Conservation (phyloP, 92 coral and sea anemone genomes). For the Parazoanthus darwini region DNA sequence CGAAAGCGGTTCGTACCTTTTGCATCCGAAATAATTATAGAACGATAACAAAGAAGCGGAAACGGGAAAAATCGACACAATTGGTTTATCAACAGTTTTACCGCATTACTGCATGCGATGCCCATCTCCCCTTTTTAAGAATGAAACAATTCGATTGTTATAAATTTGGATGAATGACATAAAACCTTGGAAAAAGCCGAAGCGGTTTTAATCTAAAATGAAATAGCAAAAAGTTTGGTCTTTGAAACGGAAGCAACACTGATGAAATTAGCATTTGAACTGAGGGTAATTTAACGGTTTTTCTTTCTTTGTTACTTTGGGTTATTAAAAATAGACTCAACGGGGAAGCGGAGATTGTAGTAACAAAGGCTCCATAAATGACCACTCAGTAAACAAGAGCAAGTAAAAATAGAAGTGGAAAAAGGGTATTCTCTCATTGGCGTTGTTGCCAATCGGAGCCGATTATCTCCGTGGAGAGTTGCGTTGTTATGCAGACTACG, state of each 20-base stretch:
- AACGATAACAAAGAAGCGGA: neutral
- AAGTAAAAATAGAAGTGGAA: neutral
- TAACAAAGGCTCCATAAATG: neutral
- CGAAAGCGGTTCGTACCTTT: neutral
- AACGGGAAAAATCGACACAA: neutral
- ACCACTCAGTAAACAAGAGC: neutral
- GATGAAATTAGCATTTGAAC: neutral
- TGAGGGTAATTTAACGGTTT: constrained; percentile 1
- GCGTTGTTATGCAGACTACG: neutral
- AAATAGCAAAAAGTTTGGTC: neutral
- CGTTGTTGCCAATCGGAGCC: neutral
- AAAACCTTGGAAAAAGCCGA: neutral
- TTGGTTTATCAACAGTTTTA: neutral
- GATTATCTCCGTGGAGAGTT: constrained; percentile 7
- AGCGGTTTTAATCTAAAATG: neutral
- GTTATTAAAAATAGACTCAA: neutral
- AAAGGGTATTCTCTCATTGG: neutral
- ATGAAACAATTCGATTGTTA: neutral
- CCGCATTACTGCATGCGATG: neutral
- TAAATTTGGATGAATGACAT: neutral
- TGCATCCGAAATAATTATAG: neutral
- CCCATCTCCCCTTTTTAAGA: neutral
- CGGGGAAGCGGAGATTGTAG: neutral
- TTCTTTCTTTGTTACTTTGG: constrained; percentile 9
- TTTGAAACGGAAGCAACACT: neutral